Evolutionary conservation across 2,113 vertebrate species (phyloP).

Genomic region (Dinomys branickii): DNA sequence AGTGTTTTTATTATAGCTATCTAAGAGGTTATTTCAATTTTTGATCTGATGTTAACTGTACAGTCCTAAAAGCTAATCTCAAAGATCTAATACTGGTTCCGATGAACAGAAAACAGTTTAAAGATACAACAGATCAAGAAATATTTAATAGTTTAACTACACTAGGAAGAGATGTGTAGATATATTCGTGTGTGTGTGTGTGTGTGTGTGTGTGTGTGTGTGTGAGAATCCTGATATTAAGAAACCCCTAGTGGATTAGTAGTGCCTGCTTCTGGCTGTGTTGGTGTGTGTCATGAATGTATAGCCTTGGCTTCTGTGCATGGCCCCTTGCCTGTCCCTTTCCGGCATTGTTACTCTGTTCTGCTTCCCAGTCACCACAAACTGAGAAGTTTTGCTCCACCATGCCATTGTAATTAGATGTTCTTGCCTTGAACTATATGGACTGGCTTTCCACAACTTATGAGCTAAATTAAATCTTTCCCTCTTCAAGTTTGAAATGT

Average conservation of each 20-base stretch:
- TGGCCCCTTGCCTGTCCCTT: background rate
- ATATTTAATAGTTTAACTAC: background rate
- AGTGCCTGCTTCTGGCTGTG: background rate
- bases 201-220: background rate
- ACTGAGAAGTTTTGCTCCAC: background rate
- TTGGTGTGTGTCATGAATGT: background rate
- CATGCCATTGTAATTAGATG: background rate
- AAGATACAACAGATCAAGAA: conserved; percentile 16
- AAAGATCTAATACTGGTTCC: background rate
- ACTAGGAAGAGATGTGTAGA: background rate
- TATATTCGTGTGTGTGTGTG: background rate
- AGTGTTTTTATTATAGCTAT: background rate
- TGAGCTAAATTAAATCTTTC: background rate
- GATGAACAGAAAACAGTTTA: background rate
- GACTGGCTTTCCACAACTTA: background rate
- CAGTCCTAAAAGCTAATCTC: conserved; percentile 6
- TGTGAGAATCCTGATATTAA: background rate
- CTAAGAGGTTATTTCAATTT: conserved; percentile 35
- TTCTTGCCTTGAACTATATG: background rate
- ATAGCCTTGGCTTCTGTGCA: background rate
- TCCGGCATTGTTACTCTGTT: background rate
- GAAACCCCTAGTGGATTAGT: background rate
- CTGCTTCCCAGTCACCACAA: background rate
- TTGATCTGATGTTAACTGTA: background rate
- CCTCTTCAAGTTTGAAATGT: background rate